Percentiles rank a stretch among this genome's conserved stretches.
Evolutionary conservation across 2,888 invertebrate species (phyloP).

Genomic region (Ferdinandea cuprea): DNA sequence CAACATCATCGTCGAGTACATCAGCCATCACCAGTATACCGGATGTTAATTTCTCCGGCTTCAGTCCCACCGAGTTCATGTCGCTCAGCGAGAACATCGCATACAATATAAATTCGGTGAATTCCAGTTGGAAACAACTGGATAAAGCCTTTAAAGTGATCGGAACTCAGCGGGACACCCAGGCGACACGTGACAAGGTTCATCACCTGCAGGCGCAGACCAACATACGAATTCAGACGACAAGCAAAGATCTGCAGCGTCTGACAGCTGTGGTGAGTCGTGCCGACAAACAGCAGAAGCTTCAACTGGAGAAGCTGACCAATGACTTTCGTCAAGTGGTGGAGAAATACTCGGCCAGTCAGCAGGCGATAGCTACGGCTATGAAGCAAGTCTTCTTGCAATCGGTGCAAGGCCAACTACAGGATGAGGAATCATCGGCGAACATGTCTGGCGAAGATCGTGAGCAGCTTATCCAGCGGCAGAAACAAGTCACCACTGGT

Average conservation of each 20-base stretch:
- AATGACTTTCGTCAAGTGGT: constrained; percentile 92
- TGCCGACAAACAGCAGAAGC: constrained; percentile 90
- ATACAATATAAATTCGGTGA: constrained; percentile 91
- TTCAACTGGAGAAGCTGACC: constrained; percentile 92
- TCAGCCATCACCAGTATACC: constrained; percentile 83
- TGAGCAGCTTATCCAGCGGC: constrained; percentile 81
- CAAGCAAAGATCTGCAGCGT: constrained; percentile 89
- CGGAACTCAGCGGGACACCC: constrained; percentile 90
- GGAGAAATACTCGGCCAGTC: constrained; percentile 89
- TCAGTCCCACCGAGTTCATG: constrained; percentile 90
- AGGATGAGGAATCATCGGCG: constrained; percentile 79
- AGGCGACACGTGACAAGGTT: constrained; percentile 87
- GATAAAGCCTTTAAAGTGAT: constrained; percentile 90
- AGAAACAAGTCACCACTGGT: constrained; percentile 78
- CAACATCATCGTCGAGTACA: constrained; percentile 78
- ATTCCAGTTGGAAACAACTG: constrained; percentile 88
- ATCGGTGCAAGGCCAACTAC: constrained; percentile 76
- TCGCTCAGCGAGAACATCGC: constrained; percentile 91
- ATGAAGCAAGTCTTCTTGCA: constrained; percentile 84
- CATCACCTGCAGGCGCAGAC: constrained; percentile 90
- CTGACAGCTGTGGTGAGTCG: constrained; percentile 88
- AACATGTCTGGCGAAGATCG: constrained; percentile 80
- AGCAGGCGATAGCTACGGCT: constrained; percentile 89
- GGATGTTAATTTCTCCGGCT: constrained; percentile 88
- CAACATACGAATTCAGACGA: constrained; percentile 89